Evolutionary conservation across 2,797 vertebrate species (phyloP), one percentile per base, ranked within the genome.

Genomic region (Cygnus olor): DNA sequence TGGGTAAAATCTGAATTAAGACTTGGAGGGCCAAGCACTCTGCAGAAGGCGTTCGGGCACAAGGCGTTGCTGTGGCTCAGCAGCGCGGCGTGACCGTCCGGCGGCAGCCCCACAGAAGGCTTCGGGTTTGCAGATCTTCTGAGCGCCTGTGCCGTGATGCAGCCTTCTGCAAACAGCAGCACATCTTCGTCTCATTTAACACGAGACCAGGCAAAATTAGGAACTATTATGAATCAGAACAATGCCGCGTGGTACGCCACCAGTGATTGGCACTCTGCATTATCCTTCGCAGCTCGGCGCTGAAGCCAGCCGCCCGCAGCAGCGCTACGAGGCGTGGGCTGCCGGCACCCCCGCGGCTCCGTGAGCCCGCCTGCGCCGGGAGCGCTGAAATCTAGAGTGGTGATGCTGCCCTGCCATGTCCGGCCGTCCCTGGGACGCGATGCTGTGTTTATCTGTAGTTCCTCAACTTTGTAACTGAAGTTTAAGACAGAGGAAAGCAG

Each of bases 21-120:
- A 34, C 19, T n/a, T 3, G 36, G 36, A 61, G 58, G 34, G 25
- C 58, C 10, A 24, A 36, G 58, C 14, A 24, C 2, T 27, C 51
- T 28, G 25, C 51, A 53, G 47, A 49, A 49, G 47, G 22, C 22
- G 3, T 15, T 61, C 0, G 34, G 58, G 58, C 24, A 17, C 34
- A 11, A 25, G 22, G 57, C 34, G 14, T 30, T 60, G n/a, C n/a
- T 22, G 10, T 14, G 9, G 14, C 21, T 24, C 11, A 15, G 34
- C 34, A 24, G 34, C 12, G 5, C 1, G 8, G 10, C 0, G 1
- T 0, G 14, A 14, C 40, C 13, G 14, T 32, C 38, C 58, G 15
- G 25, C 25, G 8, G 38, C 44, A 32, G 14, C 40, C 10, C 7
- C 32, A 0, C n/a, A 3, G 34, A 7, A 24, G 5, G 56, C 17